phyloP scores from a whole-genome alignment of 2,113 vertebrate species.

The Colius striatus region DNA sequence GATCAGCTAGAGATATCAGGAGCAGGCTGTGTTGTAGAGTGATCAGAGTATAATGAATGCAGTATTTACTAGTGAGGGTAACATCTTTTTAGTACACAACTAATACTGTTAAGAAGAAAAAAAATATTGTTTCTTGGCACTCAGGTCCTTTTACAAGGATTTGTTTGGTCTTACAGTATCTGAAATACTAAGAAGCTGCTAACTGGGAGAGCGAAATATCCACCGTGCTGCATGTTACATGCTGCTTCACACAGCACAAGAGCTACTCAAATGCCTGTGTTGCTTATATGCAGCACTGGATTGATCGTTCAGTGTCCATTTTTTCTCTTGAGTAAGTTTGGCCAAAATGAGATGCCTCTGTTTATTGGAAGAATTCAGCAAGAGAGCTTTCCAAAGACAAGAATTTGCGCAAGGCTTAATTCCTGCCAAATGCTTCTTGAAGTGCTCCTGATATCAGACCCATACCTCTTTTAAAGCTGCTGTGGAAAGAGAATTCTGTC shows the following conservation, averaged over 20 bases:
- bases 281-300: not conserved
- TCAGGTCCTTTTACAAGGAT: not conserved
- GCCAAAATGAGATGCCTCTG: not conserved
- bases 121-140: not conserved
- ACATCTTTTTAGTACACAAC: not conserved
- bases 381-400: not conserved
- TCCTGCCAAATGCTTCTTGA: not conserved
- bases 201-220: not conserved
- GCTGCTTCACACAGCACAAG: not conserved
- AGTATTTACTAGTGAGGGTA: not conserved
- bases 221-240: rapidly evolving
- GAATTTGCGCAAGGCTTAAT: not conserved
- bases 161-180: not conserved
- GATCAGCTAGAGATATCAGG: not conserved
- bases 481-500: not conserved
- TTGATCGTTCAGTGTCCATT: not conserved
- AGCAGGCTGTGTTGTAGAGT: not conserved
- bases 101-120: not conserved
- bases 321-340: not conserved
- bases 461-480: not conserved
- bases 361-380: not conserved
- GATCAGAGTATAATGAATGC: not conserved
- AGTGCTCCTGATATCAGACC: not conserved
- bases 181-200: not conserved
- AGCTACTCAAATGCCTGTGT: not conserved